Evolutionary conservation across 2,113 vertebrate species (phyloP).

Genomic region (Grus americana): DNA sequence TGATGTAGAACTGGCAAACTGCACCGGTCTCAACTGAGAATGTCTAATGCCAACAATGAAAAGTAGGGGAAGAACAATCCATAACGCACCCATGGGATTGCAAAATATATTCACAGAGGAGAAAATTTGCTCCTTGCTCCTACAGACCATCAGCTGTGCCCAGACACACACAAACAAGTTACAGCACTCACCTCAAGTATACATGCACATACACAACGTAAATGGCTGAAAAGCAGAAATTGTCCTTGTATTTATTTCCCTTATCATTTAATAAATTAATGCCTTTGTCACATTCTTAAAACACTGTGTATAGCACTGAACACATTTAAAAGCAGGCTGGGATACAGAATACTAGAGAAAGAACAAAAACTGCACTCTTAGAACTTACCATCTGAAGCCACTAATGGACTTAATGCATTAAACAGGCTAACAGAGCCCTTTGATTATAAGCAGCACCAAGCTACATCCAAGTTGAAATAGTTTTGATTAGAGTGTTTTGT

Average conservation of each 20-base stretch:
- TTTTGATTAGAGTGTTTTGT: background rate
- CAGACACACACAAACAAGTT: background rate
- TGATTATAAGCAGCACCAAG: background rate
- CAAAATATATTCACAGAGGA: background rate
- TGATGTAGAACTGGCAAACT: background rate
- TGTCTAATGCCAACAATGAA: background rate
- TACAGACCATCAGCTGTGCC: background rate
- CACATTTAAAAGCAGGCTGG: background rate
- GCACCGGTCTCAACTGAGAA: background rate
- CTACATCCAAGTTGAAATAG: background rate
- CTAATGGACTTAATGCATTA: background rate
- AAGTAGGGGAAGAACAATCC: background rate
- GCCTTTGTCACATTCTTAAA: background rate
- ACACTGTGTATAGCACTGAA: background rate
- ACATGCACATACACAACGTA: rapidly evolving
- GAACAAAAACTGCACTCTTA: background rate
- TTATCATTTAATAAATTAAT: background rate
- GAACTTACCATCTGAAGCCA: background rate
- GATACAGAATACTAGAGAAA: background rate
- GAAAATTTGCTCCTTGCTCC: background rate
- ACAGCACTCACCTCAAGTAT: background rate
- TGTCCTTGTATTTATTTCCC: background rate
- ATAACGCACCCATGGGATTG: no score
- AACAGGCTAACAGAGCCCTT: background rate
- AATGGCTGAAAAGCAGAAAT: background rate